These are phyloP conservation scores for Varanus komodoensis DNA, from an alignment of 2,113 vertebrate species.

Conservation along the genomic window DNA sequence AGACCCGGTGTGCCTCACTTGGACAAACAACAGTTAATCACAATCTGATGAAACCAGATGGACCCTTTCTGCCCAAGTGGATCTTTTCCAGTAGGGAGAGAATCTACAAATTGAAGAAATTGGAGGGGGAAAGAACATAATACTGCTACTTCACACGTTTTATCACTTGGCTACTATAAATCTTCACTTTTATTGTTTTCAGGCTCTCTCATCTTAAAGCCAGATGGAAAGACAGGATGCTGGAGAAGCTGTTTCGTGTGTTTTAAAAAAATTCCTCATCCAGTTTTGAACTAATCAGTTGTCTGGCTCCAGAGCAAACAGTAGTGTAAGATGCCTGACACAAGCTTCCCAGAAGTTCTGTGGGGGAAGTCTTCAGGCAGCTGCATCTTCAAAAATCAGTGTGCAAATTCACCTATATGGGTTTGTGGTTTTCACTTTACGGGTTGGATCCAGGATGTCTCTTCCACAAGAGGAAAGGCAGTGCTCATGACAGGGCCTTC, in stretches of 20 bases:
- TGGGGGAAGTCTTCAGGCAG: not conserved
- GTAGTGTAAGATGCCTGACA: not conserved
- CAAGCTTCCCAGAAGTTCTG: conserved; percentile 12
- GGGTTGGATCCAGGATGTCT: no score
- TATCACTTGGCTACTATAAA: conserved; percentile 15
- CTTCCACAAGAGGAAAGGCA: no score
- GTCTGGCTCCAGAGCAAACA: not conserved
- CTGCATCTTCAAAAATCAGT: not conserved
- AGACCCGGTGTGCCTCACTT: not conserved
- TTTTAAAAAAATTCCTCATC: conserved; percentile 10
- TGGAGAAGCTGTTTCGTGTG: conserved; percentile 1
- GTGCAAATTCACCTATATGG: not conserved
- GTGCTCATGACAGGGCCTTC: no score
- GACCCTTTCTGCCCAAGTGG: not conserved
- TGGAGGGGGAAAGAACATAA: not conserved
- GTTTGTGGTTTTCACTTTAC: not conserved
- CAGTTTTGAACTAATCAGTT: conserved; percentile 1
- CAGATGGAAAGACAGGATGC: not conserved
- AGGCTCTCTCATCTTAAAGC: conserved; percentile 1
- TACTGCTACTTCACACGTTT: conserved; percentile 19
- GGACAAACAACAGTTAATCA: not conserved
- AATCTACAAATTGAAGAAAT: conserved; percentile 20
- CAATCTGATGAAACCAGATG: not conserved
- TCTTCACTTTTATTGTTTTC: not conserved
- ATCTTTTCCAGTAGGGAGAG: not conserved